These are phyloP conservation scores for Telmatherina bonti DNA, from an alignment of 2,797 vertebrate genomes.

Conservation along the genomic window DNA sequence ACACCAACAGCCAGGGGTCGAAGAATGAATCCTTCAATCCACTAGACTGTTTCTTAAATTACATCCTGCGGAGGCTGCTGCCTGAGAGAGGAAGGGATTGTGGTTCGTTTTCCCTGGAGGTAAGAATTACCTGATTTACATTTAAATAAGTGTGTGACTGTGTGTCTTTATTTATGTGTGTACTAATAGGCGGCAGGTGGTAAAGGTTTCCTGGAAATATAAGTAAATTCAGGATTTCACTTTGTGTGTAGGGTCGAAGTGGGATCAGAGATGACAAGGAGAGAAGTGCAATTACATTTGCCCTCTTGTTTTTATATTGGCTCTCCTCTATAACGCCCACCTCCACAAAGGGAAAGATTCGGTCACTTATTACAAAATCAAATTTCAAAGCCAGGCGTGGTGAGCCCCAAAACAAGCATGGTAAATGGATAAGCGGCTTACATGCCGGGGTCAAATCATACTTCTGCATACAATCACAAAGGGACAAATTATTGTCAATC, in stretches of 20 bases:
- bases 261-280: constrained; percentile 20
- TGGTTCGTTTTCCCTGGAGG: constrained; percentile 51
- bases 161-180: constrained; percentile 29
- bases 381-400: constrained; percentile 52
- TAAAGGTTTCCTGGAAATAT: constrained; percentile 12
- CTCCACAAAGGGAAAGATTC: constrained; percentile 30
- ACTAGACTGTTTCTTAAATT: constrained; percentile 55
- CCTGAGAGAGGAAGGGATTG: constrained; percentile 39
- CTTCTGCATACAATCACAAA: constrained; percentile 44
- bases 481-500: constrained; percentile 62
- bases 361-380: constrained; percentile 60
- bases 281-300: constrained; percentile 3
- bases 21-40: constrained; percentile 52
- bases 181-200: constrained; percentile 31
- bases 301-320: constrained; percentile 1
- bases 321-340: constrained; percentile 15
- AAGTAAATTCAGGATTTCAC: constrained; percentile 44
- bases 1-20: constrained; percentile 31
- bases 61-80: constrained; percentile 61
- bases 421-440: constrained; percentile 76
- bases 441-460: constrained; percentile 57
- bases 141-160: constrained; percentile 69
- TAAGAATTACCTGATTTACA: constrained; percentile 71
- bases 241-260: constrained; percentile 8
- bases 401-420: constrained; percentile 60